Evolutionary conservation across 2,113 vertebrate genomes (phyloP).

Genomic region (Sclerurus mexicanus): DNA sequence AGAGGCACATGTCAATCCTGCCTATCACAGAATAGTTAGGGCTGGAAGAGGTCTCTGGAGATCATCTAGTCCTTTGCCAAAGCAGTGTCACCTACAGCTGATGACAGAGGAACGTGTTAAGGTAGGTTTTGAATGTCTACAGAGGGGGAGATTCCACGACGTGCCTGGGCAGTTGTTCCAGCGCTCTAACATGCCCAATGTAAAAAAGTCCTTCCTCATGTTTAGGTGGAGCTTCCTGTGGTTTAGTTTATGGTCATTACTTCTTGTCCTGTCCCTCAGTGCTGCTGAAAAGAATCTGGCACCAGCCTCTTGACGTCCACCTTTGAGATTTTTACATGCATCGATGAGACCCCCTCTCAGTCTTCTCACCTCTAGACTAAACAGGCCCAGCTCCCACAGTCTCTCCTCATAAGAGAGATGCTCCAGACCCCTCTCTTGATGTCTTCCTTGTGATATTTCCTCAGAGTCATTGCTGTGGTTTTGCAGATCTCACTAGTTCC

Average conservation of each 20-base stretch:
- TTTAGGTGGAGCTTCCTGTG: neutral
- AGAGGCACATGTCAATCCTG: neutral
- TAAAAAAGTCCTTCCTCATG: neutral
- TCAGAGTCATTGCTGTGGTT: neutral
- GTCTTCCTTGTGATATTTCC: neutral
- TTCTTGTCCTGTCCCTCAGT: neutral
- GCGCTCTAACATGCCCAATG: neutral
- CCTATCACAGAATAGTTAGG: neutral
- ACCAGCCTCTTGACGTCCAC: neutral
- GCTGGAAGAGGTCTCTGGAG: neutral
- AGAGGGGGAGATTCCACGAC: neutral
- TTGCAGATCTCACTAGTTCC: neutral
- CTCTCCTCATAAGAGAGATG: neutral
- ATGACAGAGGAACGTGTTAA: fast-evolving
- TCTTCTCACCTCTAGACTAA: neutral
- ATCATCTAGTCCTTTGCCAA: neutral
- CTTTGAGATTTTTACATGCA: neutral
- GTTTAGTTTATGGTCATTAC: neutral
- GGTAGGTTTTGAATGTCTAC: neutral
- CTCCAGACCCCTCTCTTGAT: neutral
- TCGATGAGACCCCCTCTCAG: too few species aligned
- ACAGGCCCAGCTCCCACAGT: fast-evolving
- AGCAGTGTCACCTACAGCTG: neutral
- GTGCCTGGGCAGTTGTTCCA: neutral
- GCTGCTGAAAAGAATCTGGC: neutral